A percentile compares a stretch with the other conserved stretches of the same genome.
These are phyloP conservation scores for Sander vitreus DNA, from an alignment of 2,113 vertebrate genomes.

Conservation along the genomic window DNA sequence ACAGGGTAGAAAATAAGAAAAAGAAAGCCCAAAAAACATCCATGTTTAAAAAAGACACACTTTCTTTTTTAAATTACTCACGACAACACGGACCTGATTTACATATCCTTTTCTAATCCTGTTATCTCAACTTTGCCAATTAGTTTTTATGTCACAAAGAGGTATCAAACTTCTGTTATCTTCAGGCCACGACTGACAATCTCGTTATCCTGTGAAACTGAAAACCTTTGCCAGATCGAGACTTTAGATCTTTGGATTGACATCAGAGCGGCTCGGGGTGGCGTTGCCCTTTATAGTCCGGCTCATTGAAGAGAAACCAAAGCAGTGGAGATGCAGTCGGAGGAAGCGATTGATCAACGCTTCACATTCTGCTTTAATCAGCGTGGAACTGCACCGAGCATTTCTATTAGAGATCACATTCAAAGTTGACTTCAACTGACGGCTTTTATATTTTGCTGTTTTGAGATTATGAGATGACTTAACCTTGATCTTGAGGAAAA, in stretches of 20 bases:
- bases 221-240: slow-evolving; percentile 36
- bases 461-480: slow-evolving; percentile 20
- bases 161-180: slow-evolving; percentile 45
- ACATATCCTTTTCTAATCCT: slow-evolving; percentile 33
- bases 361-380: slow-evolving; percentile 47
- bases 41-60: background rate
- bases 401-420: slow-evolving; percentile 35
- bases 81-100: slow-evolving; percentile 15
- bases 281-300: slow-evolving; percentile 5
- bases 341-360: slow-evolving; percentile 35
- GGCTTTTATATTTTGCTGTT: background rate
- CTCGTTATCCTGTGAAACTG: slow-evolving; percentile 40
- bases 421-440: background rate
- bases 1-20: background rate
- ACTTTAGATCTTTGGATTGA: slow-evolving; percentile 34
- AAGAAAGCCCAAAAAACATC: slow-evolving; percentile 14
- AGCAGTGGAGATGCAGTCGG: background rate
- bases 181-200: slow-evolving; percentile 42
- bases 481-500: slow-evolving; percentile 22
- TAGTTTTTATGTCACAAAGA: slow-evolving; percentile 36
- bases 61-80: slow-evolving; percentile 21
- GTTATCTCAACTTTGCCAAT: slow-evolving; percentile 54
- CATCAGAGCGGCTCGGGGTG: slow-evolving; percentile 29
- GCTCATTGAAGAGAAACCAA: slow-evolving; percentile 21
- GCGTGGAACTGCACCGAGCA: background rate